phyloP scores from a whole-genome alignment of 2,797 vertebrate genomes.

The Bryconaethiops microstoma region DNA sequence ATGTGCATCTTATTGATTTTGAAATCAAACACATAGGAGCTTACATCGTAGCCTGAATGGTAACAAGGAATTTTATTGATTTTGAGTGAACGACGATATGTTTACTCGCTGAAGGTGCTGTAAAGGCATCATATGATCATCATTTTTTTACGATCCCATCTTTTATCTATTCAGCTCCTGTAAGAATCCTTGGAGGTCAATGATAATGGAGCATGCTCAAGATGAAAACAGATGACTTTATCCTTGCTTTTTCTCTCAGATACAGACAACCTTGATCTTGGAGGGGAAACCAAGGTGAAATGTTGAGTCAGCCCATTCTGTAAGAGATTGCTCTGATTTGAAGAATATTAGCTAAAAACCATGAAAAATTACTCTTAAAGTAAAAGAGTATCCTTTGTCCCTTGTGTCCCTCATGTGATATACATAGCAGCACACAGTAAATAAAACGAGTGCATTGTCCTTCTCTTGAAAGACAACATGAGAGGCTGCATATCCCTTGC shows the following conservation, averaged over 20 bases:
- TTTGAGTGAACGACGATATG: constrained; percentile 26
- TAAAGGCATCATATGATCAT: constrained; percentile 18
- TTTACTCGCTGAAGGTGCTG: constrained; percentile 15
- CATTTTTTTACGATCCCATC: background rate
- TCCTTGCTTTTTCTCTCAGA: constrained; percentile 13
- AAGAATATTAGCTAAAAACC: constrained; percentile 13
- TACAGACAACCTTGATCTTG: constrained; percentile 33
- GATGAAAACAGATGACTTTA: constrained; percentile 41
- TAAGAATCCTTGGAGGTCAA: constrained; percentile 41
- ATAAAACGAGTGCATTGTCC: constrained; percentile 31
- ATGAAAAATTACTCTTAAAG: constrained; percentile 30
- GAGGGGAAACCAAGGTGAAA: constrained; percentile 34
- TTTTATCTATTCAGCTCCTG: constrained; percentile 14
- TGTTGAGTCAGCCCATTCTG: constrained; percentile 12
- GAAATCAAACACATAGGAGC: background rate
- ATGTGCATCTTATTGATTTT: constrained; percentile 30
- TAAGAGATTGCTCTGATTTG: constrained; percentile 24
- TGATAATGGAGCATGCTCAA: constrained; percentile 28
- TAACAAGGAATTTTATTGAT: constrained; percentile 21
- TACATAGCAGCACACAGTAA: constrained; percentile 1
- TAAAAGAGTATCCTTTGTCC: constrained; percentile 3
- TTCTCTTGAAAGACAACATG: constrained; percentile 6
- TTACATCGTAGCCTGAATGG: constrained; percentile 2
- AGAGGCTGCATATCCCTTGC: background rate
- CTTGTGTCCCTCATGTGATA: background rate